Evolutionary conservation across 2,113 vertebrate genomes (phyloP).

Genomic region (Rana temporaria): DNA sequence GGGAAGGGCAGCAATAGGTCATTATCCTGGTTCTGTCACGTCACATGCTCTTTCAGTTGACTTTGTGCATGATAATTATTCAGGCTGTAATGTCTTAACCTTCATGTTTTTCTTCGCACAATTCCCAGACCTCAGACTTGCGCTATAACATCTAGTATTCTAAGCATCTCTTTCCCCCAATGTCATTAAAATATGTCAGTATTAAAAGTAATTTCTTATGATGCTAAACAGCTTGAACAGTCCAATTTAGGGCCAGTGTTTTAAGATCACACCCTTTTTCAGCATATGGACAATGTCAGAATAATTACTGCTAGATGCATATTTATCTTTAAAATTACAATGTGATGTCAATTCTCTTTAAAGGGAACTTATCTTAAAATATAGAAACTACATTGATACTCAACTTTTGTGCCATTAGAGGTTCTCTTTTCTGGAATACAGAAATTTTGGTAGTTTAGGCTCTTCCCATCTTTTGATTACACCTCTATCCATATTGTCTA

Average conservation of each 20-base stretch:
- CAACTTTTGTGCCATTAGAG: too few relatives aligned
- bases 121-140: neutral
- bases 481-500: too few relatives aligned
- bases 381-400: too few relatives aligned
- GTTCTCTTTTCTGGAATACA: too few relatives aligned
- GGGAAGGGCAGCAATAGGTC: too few relatives aligned
- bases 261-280: neutral
- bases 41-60: neutral
- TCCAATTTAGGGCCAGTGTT: neutral
- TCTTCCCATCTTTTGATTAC: too few relatives aligned
- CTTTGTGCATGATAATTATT: neutral
- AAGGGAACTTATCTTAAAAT: too few relatives aligned
- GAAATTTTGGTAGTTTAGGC: too few relatives aligned
- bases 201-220: neutral
- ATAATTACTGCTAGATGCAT: too few relatives aligned
- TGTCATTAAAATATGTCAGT: conserved; percentile 20
- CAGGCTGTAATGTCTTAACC: neutral
- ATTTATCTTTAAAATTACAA: too few relatives aligned
- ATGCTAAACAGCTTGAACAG: neutral
- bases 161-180: neutral
- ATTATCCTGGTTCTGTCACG: neutral
- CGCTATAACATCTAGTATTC: neutral
- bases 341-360: too few relatives aligned
- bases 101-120: neutral
- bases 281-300: too few relatives aligned